Evolutionary conservation across 2,113 vertebrate genomes (phyloP), one percentile per base, ranked within the genome.

Genomic region (Entomyzon cyanotis): DNA sequence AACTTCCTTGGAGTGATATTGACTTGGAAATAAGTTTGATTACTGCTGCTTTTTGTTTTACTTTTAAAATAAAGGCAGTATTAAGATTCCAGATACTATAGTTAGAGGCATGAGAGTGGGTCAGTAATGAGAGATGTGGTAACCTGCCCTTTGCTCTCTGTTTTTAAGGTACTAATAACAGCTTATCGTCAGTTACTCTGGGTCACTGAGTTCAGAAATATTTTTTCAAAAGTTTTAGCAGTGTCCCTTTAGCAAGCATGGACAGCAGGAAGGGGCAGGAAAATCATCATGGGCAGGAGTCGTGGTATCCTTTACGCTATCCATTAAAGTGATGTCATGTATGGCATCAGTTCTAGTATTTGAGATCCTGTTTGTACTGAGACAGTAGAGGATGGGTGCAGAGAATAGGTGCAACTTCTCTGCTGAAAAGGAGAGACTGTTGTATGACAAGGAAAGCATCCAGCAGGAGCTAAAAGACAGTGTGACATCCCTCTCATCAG

Each of bases 81-180:
- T 60, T 44, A 62, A 46, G 83, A 52, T 84, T 90, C 37, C 41
- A 69, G 60, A 15, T 11, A 2, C 47, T 71, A 4, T 4, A 58
- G 39, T 1, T 4, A 87, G 60, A 95, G 39, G 52, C 39, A 31
- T 24, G 37, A 62, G 60, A 87, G 52, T 24, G 30, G 23, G 18
- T 75, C 76, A 87, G 76, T 67, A 33, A 33, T 68, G 80, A 53
- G 37, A 63, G 68, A 90, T 94, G 73, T 90, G 86, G 90, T 96
- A 96, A 94, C 53, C 58, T 95, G 76, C 88, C 80, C 90, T 96
- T 94, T 95, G 90, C 80, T 92, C 83, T 70, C 49, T 75, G 53
- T 59, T 96, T 96, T 94, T 82, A 73, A 91, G 60, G 76, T 86
- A 49, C n/a, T 93, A 41, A 47, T 58, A 78, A 73, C 65, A 65